These are phyloP conservation scores for Pollenia amentaria DNA, from an alignment of 2,888 invertebrate species.

Conservation along the genomic window DNA sequence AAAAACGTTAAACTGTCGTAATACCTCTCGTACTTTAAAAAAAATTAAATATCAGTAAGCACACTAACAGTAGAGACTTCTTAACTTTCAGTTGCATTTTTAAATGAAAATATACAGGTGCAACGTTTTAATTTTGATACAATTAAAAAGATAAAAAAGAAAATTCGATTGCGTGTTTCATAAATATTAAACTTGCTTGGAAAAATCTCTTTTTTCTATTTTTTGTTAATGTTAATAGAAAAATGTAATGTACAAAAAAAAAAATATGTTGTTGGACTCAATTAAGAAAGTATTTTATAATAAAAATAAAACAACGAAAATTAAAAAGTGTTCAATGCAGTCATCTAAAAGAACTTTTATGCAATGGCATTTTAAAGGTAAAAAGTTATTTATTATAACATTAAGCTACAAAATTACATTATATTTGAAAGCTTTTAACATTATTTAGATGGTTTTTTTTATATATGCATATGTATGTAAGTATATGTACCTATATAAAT, in stretches of 20 bases:
- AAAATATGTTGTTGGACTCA: constrained; percentile 50
- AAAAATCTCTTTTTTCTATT: constrained; percentile 1
- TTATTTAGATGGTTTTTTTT: too few species aligned
- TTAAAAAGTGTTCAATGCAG: constrained; percentile 26
- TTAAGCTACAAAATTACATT: constrained; percentile 1
- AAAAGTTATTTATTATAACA: not conserved
- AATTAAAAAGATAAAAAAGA: constrained; percentile 20
- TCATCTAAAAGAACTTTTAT: constrained; percentile 44
- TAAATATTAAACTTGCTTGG: constrained; percentile 29
- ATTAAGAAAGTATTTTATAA: constrained; percentile 53
- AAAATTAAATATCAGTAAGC: constrained; percentile 7
- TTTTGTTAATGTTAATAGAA: too few species aligned
- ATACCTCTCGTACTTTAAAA: not conserved
- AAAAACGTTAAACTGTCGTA: not conserved
- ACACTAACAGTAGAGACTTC: not conserved
- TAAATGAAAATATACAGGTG: not conserved
- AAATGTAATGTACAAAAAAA: not conserved
- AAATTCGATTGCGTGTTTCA: constrained; percentile 33
- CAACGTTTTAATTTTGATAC: not conserved
- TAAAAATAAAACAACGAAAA: constrained; percentile 28
- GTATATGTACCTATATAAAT: not conserved
- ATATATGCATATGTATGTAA: not conserved
- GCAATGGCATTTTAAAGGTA: constrained; percentile 47
- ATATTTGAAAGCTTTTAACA: constrained; percentile 4
- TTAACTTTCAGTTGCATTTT: constrained; percentile 18